A percentile compares a stretch with the other conserved stretches of the same genome.
Conservation (phyloP, 1,140 invertebrate genomes). For the Coelopa frigida region DNA sequence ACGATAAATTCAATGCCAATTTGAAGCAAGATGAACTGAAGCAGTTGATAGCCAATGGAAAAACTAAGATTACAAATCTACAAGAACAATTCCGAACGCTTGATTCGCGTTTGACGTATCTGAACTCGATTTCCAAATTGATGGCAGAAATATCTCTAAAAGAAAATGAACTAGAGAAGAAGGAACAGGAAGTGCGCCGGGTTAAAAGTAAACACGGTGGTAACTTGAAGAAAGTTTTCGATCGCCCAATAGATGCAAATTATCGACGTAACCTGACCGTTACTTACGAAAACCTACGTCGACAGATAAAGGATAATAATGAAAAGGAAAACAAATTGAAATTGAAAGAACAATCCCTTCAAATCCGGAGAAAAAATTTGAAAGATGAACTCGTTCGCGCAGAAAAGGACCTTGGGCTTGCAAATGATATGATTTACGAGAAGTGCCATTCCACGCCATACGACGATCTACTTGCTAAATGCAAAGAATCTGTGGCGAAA, state of each 20-base stretch:
- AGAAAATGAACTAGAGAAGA: slow-evolving; percentile 49
- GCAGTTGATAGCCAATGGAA: slow-evolving; percentile 34
- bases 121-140: slow-evolving; percentile 42
- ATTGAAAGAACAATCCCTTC: slow-evolving; percentile 35
- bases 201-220: slow-evolving; percentile 56
- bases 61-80: slow-evolving; percentile 33
- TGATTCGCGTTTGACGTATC: slow-evolving; percentile 27
- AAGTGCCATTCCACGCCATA: slow-evolving; percentile 42
- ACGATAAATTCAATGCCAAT: slow-evolving; percentile 21
- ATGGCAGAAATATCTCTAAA: slow-evolving; percentile 47
- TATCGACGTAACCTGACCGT: slow-evolving; percentile 54
- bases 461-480: slow-evolving; percentile 34
- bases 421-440: slow-evolving; percentile 39
- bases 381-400: slow-evolving; percentile 23
- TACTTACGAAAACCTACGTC: slow-evolving; percentile 47
- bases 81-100: slow-evolving; percentile 33
- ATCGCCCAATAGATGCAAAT: slow-evolving; percentile 55
- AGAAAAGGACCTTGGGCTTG: slow-evolving; percentile 35
- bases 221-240: slow-evolving; percentile 53
- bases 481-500: slow-evolving; percentile 38
- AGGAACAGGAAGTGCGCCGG: slow-evolving; percentile 48
- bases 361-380: slow-evolving; percentile 32
- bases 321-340: slow-evolving; percentile 40
- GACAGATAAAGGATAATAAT: slow-evolving; percentile 51
- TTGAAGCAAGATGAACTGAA: slow-evolving; percentile 47